These are phyloP conservation scores for Beris chalybata DNA, from an alignment of 2,888 invertebrate species.

Conservation along the genomic window DNA sequence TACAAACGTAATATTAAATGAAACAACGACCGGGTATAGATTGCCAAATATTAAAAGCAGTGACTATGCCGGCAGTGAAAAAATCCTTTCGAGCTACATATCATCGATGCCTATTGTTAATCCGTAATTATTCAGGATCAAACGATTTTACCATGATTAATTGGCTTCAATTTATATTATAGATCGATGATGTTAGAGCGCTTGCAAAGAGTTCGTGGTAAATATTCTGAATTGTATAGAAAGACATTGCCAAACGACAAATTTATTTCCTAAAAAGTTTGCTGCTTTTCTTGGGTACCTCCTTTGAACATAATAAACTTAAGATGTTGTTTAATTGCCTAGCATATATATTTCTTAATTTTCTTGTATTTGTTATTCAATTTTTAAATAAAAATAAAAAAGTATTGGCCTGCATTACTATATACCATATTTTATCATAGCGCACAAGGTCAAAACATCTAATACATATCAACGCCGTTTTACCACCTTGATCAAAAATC, in stretches of 20 bases:
- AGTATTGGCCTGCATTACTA: too few species aligned
- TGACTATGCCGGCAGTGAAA: background rate
- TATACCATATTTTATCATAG: too few species aligned
- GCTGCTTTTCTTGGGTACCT: too few species aligned
- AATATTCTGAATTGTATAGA: slow-evolving; percentile 17
- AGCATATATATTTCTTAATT: too few species aligned
- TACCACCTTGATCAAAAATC: too few species aligned
- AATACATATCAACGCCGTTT: too few species aligned
- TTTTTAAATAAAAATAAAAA: too few species aligned
- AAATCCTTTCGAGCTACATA: slow-evolving; percentile 7
- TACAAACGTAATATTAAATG: too few species aligned
- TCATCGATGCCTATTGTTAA: slow-evolving; percentile 16
- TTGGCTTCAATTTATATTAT: background rate
- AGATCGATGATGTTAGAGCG: slow-evolving; percentile 13
- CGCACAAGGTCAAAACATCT: too few species aligned
- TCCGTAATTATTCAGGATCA: slow-evolving; percentile 14
- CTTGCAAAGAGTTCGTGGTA: slow-evolving; percentile 17
- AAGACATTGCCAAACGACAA: slow-evolving; percentile 8
- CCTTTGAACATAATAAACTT: too few species aligned
- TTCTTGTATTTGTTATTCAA: too few species aligned
- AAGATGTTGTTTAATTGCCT: too few species aligned
- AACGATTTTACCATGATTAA: background rate
- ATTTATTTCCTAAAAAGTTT: slow-evolving; percentile 5
- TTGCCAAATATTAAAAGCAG: background rate
- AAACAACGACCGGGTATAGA: background rate